phyloP scores from a whole-genome alignment of 2,113 vertebrate genomes.

The Herpailurus yagouaroundi region DNA sequence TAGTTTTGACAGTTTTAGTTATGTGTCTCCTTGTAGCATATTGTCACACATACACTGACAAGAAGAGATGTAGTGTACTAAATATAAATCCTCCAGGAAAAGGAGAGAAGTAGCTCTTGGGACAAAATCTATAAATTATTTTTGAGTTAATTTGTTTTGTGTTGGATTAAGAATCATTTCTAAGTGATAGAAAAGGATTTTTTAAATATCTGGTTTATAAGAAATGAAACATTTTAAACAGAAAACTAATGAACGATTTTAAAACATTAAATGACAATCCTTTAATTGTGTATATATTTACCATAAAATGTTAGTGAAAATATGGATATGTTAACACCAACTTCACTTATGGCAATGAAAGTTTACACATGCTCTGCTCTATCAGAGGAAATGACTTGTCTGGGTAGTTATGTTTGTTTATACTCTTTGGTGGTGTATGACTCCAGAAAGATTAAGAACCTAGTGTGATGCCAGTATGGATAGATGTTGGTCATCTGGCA shows the following conservation, averaged over 20 bases:
- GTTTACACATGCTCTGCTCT: not conserved
- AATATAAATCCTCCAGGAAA: constrained; percentile 60
- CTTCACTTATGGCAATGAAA: not conserved
- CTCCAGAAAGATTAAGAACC: not conserved
- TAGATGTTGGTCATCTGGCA: not conserved
- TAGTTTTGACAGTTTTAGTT: constrained; percentile 62
- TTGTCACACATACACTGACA: constrained; percentile 38
- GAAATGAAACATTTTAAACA: not conserved
- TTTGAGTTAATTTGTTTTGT: constrained; percentile 40
- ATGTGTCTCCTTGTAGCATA: constrained; percentile 46
- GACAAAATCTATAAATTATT: constrained; percentile 6
- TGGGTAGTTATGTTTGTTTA: not conserved
- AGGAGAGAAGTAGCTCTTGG: not conserved
- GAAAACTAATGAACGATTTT: not conserved
- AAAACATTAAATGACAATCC: not conserved
- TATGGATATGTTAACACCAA: not conserved
- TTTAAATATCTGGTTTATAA: not conserved
- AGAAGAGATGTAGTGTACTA: constrained; percentile 40
- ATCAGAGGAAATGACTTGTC: not conserved
- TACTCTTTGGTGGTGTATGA: not conserved
- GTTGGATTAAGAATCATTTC: not conserved
- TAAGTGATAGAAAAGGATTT: not conserved
- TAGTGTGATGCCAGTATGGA: too few relatives aligned
- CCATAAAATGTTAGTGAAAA: not conserved
- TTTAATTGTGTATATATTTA: not conserved